Evolutionary conservation across 1,140 invertebrate genomes (phyloP).

Genomic region (Aphis craccivora): DNA sequence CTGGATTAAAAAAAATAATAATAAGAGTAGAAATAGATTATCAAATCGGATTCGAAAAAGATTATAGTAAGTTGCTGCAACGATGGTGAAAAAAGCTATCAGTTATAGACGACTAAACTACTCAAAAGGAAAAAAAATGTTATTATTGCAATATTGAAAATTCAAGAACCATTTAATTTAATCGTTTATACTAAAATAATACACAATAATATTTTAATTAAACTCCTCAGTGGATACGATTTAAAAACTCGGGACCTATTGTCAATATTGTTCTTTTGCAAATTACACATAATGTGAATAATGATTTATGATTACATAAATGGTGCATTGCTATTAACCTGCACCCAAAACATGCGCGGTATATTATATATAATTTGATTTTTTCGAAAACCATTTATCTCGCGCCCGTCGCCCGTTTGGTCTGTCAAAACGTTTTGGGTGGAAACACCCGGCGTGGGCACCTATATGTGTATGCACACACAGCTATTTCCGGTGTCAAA

Average conservation of each 20-base stretch:
- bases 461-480: not conserved
- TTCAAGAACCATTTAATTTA: too few relatives aligned
- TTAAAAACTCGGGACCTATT: not conserved
- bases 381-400: slow-evolving; percentile 28
- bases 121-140: too few relatives aligned
- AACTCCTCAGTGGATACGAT: not conserved
- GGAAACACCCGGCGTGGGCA: slow-evolving; percentile 19
- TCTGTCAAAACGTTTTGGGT: slow-evolving; percentile 1
- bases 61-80: not conserved
- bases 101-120: too few relatives aligned
- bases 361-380: slow-evolving; percentile 6
- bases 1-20: not conserved
- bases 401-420: not conserved
- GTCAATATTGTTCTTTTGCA: not conserved
- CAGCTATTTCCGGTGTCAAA: slow-evolving; percentile 45
- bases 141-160: too few relatives aligned
- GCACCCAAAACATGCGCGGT: not conserved
- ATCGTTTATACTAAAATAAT: too few relatives aligned
- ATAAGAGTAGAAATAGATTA: not conserved
- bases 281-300: not conserved
- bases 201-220: too few relatives aligned
- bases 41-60: not conserved
- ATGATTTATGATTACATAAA: not conserved
- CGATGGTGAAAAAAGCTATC: too few relatives aligned
- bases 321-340: not conserved